Base-by-base conservation (phyloP, 1,140 invertebrate genomes). In the Ctenoplectra terminalis region DNA sequence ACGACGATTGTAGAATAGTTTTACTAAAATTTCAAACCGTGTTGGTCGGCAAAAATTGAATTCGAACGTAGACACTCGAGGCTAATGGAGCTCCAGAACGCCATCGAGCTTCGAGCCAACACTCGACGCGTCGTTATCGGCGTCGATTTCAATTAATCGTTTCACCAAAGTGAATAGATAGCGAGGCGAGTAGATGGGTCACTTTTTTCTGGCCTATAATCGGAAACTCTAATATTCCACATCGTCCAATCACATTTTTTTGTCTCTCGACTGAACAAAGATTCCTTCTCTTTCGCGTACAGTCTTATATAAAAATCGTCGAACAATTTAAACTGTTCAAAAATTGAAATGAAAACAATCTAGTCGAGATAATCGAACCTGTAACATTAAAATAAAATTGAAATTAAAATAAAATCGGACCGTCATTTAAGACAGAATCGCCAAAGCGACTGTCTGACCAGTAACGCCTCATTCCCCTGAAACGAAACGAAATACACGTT, bases 71-170 rank as follows among this genome's bases (percentile, higher is more conserved):
- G 66, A 69, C 66, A 69, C 66, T 69, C 66, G 66, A 69, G 29
- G 66, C 46, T 69, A 69, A 69, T 69, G 66, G 66, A 69, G 46
- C 66, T 69, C 29, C 66, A 69, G 66, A 29, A 34, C 46, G 66
- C 66, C 66, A 69, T 69, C 43, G 66, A 69, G 66, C 29, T 50
- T 31, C 66, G 43, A 69, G 20, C 66, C 66, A 69, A 69, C 66
- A 69, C 66, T 69, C 66, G 66, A 69, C 66, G 66, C 66, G 66
- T 69, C 66, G 66, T 69, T 69, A 69, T 69, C 66, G 66, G 43
- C 46, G 73, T 64, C 31, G 46, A 64, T 66, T 69, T 69, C 66
- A 69, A 69, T 69, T 69, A 69, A 69, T 69, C 66, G 66, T 69
- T 69, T 69, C 66, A 26, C 66, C 66, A 50, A 50, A 69, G 46